Evolutionary conservation across 2,888 invertebrate genomes (phyloP).

Genomic region (Campoplex capitator): DNA sequence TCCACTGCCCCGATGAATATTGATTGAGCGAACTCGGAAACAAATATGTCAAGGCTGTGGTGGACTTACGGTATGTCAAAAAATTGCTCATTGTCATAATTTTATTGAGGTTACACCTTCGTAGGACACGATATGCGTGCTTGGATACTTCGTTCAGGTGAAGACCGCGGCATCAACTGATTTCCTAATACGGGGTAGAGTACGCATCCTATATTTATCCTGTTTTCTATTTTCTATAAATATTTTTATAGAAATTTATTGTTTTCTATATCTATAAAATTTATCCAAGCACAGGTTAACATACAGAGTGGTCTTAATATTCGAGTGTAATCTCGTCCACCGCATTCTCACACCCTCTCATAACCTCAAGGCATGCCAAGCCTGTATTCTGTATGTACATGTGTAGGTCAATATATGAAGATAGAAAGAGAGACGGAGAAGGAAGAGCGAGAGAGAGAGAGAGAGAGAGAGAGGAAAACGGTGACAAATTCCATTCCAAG

Average conservation of each 20-base stretch:
- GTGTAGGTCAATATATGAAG: neutral
- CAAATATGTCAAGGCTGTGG: too few relatives aligned
- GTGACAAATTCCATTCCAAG: conserved; percentile 63
- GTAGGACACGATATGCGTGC: too few relatives aligned
- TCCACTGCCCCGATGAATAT: too few relatives aligned
- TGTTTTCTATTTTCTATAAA: conserved; percentile 23
- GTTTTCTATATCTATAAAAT: neutral
- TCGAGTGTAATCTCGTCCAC: conserved; percentile 68
- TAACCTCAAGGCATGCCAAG: conserved; percentile 56
- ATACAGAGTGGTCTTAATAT: conserved; percentile 53
- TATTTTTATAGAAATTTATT: too few relatives aligned
- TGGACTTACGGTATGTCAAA: too few relatives aligned
- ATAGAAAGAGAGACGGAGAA: conserved; percentile 24
- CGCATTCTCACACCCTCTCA: conserved; percentile 53
- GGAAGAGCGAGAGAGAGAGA: neutral
- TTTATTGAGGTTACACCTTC: too few relatives aligned
- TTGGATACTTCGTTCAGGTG: conserved; percentile 67
- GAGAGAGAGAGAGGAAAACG: conserved; percentile 38
- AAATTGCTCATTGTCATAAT: too few relatives aligned
- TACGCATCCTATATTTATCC: conserved; percentile 23
- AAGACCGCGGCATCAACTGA: conserved; percentile 67
- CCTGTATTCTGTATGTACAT: conserved; percentile 27
- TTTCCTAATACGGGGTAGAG: conserved; percentile 61
- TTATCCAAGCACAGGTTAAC: neutral
- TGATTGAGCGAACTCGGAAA: too few relatives aligned